phyloP scores from a whole-genome alignment of 37 sponge, comb jelly and placozoan species.

The Amphimedon queenslandica region DNA sequence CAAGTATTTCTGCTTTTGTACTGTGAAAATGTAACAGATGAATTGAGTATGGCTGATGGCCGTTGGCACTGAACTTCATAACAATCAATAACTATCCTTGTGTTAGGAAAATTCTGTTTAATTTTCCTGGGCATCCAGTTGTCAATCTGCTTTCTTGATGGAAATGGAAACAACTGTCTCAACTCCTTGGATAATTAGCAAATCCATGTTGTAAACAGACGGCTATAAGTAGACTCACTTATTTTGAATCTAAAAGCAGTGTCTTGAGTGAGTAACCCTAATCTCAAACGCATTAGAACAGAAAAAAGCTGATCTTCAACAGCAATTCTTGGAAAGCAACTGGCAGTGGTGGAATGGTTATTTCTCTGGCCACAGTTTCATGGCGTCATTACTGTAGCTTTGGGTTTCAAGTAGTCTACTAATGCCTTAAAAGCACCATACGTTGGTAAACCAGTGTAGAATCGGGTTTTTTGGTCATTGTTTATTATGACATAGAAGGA shows the following conservation, averaged over 20 bases:
- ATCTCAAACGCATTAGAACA: constrained; percentile 19
- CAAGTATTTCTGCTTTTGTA: constrained; percentile 30
- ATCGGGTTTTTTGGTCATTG: constrained; percentile 26
- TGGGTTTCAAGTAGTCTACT: constrained; percentile 36
- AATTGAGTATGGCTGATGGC: constrained; percentile 7
- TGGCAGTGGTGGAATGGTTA: not conserved
- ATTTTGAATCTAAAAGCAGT: not conserved
- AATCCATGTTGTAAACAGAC: constrained; percentile 32
- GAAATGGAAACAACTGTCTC: constrained; percentile 37
- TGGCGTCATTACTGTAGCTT: constrained; percentile 17
- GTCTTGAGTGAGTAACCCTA: constrained; percentile 1
- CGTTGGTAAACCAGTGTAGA: constrained; percentile 39
- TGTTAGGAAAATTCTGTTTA: constrained; percentile 27
- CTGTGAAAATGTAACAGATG: constrained; percentile 11
- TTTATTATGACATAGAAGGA: not conserved
- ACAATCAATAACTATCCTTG: constrained; percentile 28
- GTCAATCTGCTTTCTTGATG: constrained; percentile 27
- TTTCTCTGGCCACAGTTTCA: constrained; percentile 11
- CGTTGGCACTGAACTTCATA: constrained; percentile 27
- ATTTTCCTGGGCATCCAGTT: constrained; percentile 24
- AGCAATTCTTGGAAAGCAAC: constrained; percentile 3
- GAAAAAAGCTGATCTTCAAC: constrained; percentile 18
- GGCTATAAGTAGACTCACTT: constrained; percentile 10
- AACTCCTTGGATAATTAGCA: constrained; percentile 13
- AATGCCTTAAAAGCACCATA: constrained; percentile 16